A percentile compares a stretch with the other conserved stretches of the same genome.
Conservation (phyloP, 2,113 vertebrate species). For the Andinoacara biseriatus region DNA sequence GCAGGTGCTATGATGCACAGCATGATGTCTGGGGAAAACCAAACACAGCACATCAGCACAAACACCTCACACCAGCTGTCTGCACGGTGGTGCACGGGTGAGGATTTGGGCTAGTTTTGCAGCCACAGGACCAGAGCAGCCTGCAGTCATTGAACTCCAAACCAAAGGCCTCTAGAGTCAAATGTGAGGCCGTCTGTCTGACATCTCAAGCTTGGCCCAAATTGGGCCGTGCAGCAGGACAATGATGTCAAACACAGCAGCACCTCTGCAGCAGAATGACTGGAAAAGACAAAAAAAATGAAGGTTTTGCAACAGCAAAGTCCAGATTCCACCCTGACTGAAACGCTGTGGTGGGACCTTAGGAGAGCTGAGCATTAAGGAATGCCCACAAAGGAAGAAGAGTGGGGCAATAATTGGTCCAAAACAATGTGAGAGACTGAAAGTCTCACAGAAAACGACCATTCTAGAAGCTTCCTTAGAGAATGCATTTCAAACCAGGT, state of each 20-base stretch:
- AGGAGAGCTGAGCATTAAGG: too few relatives aligned
- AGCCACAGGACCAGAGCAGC: not conserved
- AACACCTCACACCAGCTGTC: not conserved
- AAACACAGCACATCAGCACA: not conserved
- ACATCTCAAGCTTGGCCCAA: not conserved
- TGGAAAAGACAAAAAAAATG: not conserved
- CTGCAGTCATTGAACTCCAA: not conserved
- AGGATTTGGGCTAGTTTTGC: not conserved
- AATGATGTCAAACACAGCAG: not conserved
- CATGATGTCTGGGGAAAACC: not conserved
- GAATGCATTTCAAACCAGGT: conserved; percentile 35
- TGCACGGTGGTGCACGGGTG: not conserved
- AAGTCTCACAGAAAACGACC: too few relatives aligned
- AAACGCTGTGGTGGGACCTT: too few relatives aligned
- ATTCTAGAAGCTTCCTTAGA: too few relatives aligned
- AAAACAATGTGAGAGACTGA: too few relatives aligned
- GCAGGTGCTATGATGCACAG: too few relatives aligned
- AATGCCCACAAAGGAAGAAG: not conserved
- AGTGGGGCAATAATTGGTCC: too few relatives aligned
- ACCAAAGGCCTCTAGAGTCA: not conserved
- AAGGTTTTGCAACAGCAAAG: too few relatives aligned
- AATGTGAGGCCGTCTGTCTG: not conserved
- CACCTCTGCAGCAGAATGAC: not conserved
- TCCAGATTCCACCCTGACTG: too few relatives aligned
- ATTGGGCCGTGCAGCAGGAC: not conserved